phyloP scores from a whole-genome alignment of 2,113 vertebrate species.

The Nycticryphes semicollaris region DNA sequence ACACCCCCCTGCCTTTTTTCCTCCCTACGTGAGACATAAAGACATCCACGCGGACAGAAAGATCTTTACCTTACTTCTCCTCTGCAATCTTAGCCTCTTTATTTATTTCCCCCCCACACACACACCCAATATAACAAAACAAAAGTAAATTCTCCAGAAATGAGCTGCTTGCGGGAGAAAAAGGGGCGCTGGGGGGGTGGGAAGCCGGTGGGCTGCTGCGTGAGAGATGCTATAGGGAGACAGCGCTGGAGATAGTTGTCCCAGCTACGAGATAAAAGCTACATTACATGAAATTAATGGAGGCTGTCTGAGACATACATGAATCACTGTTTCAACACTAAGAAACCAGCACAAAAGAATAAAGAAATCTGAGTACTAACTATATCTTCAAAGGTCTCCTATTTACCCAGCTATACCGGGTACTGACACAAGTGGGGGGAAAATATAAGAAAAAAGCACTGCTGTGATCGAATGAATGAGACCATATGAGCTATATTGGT shows the following conservation, averaged over 20 bases:
- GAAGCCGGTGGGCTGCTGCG: conserved; percentile 12
- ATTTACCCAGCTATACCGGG: conserved; percentile 87
- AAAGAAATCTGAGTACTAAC: conserved; percentile 90
- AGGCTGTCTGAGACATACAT: conserved; percentile 92
- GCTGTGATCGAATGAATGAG: conserved; percentile 87
- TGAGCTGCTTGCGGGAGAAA: conserved; percentile 41
- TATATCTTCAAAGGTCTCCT: conserved; percentile 93
- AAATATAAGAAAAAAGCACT: conserved; percentile 79
- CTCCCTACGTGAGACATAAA: conserved; percentile 41
- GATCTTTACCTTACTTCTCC: conserved; percentile 41
- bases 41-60: conserved; percentile 22
- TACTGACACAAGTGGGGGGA: conserved; percentile 81
- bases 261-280: conserved; percentile 94
- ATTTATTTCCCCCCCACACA: neutral
- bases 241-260: conserved; percentile 84
- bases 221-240: conserved; percentile 70
- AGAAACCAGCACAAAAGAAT: conserved; percentile 89
- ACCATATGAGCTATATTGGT: conserved; percentile 88
- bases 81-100: conserved; percentile 64
- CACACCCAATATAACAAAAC: too few species aligned
- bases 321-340: conserved; percentile 94
- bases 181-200: conserved; percentile 3
- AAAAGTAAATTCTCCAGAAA: conserved; percentile 45
- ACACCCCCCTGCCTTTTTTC: conserved; percentile 4
- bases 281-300: conserved; percentile 99